Evolutionary conservation across 2,797 vertebrate species (phyloP), one percentile per base, ranked within the genome.

Genomic region (Pagetopsis macropterus): DNA sequence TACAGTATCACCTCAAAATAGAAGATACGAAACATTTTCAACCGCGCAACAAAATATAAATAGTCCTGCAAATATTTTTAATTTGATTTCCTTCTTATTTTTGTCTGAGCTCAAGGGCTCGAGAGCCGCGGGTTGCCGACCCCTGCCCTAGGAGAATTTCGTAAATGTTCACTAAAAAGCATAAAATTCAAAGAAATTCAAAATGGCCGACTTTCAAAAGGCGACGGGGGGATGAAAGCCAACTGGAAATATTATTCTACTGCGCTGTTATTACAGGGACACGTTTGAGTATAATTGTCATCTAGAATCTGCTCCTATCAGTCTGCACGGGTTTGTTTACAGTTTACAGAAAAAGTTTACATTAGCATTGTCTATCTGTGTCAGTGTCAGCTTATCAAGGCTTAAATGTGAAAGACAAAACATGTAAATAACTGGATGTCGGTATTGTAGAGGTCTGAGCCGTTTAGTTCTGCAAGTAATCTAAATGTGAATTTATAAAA

Each of bases 341-440:
- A 86, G 89, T 90, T 93, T 93, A 93, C 87, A 89, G 76, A 68
- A 73, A 49, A 83, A 65, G 71, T 65, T 49, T 0, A 79, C 73
- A 59, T 52, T 71, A 74, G 65, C 43, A 44, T 81, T 70, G 81
- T 84, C 78, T 61, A 83, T 70, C 77, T 83, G 79, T 82, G 79
- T 64, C 45, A 65, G 65, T 72, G 87, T 88, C 89, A 89, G 85
- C 86, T 93, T 89, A 93, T 90, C 90, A 84, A 72, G 89, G 90
- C 90, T 89, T 89, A 70, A 84, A 81, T 50, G 78, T 81, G 65
- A 23, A 55, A 75, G 70, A 77, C 56, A 55, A 63, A 50, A 75
- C 71, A 0, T 89, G 81, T 81, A 89, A 86, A 88, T 90, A 88
- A 71, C 61, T 66, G 70, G 81, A 78, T 57, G 78, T 86, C 56